phyloP scores from a whole-genome alignment of 2,113 vertebrate species.

The Malurus cyaneus region DNA sequence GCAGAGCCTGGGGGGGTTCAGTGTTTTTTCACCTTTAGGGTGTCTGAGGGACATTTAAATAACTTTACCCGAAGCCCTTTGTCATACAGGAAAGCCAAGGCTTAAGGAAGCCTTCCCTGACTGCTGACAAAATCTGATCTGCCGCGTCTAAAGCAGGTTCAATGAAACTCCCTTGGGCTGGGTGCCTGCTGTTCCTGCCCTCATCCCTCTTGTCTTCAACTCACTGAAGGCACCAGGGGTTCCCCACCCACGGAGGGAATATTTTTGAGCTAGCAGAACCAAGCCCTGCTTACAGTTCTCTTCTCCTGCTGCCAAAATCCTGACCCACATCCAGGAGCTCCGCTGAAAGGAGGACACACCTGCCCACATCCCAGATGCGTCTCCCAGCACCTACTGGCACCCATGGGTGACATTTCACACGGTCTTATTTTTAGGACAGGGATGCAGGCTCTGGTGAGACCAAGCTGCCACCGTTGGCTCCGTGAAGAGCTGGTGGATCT shows the following conservation, averaged over 20 bases:
- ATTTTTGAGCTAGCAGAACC: neutral
- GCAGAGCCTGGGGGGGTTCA: neutral
- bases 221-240: neutral
- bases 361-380: neutral
- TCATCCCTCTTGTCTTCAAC: neutral
- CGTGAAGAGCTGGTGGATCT: neutral
- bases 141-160: neutral
- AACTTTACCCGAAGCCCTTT: neutral
- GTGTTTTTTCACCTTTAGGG: neutral
- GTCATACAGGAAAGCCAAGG: neutral
- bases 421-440: neutral
- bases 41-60: neutral
- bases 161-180: neutral
- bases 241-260: neutral
- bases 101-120: neutral
- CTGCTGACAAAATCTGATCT: neutral
- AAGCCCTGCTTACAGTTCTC: neutral
- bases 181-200: neutral
- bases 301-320: neutral
- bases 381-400: neutral
- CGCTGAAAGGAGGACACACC: neutral
- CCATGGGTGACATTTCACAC: neutral
- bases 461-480: neutral
- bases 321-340: neutral
- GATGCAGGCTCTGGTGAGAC: neutral